phyloP scores from a whole-genome alignment of 2,888 invertebrate species.

The Lumbricus terrestris region DNA sequence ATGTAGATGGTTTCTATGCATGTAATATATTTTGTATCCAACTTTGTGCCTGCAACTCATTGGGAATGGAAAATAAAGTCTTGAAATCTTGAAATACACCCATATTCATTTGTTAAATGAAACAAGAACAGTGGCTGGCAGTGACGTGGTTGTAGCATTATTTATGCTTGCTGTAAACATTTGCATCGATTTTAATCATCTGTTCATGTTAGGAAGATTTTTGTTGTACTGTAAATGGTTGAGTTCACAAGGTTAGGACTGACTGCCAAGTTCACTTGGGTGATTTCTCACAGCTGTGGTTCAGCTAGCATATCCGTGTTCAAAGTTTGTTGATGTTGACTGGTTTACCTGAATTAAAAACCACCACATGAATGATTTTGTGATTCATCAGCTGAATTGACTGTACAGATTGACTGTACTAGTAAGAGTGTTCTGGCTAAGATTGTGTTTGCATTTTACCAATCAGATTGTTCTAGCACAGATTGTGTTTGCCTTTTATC shows the following conservation, averaged over 20 bases:
- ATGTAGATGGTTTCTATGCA: background rate
- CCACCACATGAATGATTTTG: background rate
- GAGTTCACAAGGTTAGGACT: background rate
- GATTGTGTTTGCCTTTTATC: too few relatives aligned
- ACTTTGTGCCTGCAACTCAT: background rate
- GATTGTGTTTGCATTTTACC: too few relatives aligned
- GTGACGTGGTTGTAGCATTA: background rate
- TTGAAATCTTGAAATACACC: background rate
- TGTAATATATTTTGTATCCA: background rate
- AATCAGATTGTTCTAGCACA: too few relatives aligned
- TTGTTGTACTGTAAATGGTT: background rate
- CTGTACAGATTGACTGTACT: background rate
- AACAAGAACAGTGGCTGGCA: background rate
- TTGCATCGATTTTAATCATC: background rate
- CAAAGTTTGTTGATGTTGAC: background rate
- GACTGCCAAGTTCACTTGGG: background rate
- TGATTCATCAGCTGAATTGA: background rate
- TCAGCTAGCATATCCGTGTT: background rate
- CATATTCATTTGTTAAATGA: background rate
- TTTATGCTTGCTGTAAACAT: background rate
- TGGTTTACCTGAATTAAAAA: background rate
- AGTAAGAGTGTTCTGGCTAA: too few relatives aligned
- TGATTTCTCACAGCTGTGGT: background rate
- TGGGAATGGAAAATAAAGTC: background rate
- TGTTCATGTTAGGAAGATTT: background rate